Conservation (phyloP, 2,888 invertebrate genomes). For the Meganola albula region DNA sequence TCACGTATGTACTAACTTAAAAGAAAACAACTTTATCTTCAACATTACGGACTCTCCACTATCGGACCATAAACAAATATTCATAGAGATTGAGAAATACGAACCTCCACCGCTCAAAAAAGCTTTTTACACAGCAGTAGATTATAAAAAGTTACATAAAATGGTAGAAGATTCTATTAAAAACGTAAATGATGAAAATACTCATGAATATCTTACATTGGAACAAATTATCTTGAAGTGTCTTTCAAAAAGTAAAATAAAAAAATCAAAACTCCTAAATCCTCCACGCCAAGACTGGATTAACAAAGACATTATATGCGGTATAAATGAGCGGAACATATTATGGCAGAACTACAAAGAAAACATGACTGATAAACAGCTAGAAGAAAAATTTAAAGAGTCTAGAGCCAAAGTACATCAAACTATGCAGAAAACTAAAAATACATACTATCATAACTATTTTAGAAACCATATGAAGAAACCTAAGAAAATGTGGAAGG, state of each 20-base stretch:
- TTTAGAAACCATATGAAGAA: slow-evolving; percentile 2
- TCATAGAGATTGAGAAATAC: neutral
- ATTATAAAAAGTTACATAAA: neutral
- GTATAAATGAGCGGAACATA: neutral
- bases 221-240: neutral
- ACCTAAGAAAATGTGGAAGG: slow-evolving; percentile 4
- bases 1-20: neutral
- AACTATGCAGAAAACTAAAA: slow-evolving; percentile 3
- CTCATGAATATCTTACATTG: neutral
- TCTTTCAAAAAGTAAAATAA: neutral
- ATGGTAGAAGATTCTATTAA: neutral
- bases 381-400: slow-evolving; percentile 1
- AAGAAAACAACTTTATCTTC: neutral
- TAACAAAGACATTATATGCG: slow-evolving; percentile 3
- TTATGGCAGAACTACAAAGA: slow-evolving; percentile 5
- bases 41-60: neutral
- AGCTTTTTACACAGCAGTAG: neutral
- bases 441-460: neutral
- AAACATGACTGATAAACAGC: neutral
- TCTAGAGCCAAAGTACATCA: slow-evolving; percentile 1
- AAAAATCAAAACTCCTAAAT: neutral
- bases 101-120: neutral
- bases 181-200: neutral
- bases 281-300: neutral
- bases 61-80: neutral